These are phyloP conservation scores for Zapus hudsonius DNA, from an alignment of 2,113 vertebrate genomes.

Conservation along the genomic window DNA sequence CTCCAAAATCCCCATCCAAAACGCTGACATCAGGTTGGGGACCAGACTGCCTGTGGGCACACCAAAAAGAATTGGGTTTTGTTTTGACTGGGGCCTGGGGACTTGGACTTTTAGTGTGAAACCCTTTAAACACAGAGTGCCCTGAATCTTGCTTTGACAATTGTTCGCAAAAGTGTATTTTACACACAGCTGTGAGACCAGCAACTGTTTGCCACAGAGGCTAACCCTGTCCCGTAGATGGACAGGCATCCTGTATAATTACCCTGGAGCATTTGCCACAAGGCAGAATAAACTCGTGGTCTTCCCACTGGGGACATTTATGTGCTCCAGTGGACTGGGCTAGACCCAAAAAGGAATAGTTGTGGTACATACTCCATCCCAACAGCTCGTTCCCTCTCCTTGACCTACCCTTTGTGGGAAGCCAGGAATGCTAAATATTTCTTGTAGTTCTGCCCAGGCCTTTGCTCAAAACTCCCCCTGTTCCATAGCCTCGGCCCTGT, in stretches of 20 bases:
- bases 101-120: neutral
- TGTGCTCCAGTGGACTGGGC: slow-evolving; percentile 76
- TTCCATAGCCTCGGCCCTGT: slow-evolving; percentile 8
- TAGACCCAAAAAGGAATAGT: slow-evolving; percentile 86
- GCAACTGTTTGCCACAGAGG: slow-evolving; percentile 72
- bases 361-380: slow-evolving; percentile 88
- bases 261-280: slow-evolving; percentile 68
- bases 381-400: slow-evolving; percentile 86
- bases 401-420: slow-evolving; percentile 89
- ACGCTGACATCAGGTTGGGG: neutral
- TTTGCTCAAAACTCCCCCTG: slow-evolving; percentile 84
- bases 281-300: slow-evolving; percentile 75
- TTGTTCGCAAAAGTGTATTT: slow-evolving; percentile 63
- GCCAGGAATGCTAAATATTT: slow-evolving; percentile 89
- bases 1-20: slow-evolving; percentile 12
- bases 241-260: slow-evolving; percentile 56
- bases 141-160: slow-evolving; percentile 37
- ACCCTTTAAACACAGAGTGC: slow-evolving; percentile 58
- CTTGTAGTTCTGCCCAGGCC: slow-evolving; percentile 84
- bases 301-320: slow-evolving; percentile 82
- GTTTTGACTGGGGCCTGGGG: slow-evolving; percentile 66
- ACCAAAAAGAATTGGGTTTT: neutral
- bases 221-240: slow-evolving; percentile 65
- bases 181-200: slow-evolving; percentile 68
- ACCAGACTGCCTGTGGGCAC: neutral